Conservation (phyloP, 2,113 vertebrate species). For the Zosterops borbonicus region DNA sequence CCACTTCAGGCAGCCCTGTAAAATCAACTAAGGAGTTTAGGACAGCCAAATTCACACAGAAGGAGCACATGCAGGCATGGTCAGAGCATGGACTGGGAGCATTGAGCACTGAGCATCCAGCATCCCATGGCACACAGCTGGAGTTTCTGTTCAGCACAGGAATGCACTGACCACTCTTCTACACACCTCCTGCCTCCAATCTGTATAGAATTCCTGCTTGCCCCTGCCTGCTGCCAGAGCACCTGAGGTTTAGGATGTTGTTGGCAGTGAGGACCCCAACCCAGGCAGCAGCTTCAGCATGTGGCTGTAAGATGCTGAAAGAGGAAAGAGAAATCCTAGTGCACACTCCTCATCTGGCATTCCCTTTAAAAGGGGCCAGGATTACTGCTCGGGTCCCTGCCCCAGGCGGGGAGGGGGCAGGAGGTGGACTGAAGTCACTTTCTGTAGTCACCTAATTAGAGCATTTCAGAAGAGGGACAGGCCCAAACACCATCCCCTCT, state of each 20-base stretch:
- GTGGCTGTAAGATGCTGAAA: not conserved
- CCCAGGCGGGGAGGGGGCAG: not conserved
- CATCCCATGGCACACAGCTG: not conserved
- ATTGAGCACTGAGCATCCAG: not conserved
- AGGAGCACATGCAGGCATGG: not conserved
- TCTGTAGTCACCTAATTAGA: not conserved
- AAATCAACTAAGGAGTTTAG: not conserved
- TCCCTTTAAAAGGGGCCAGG: not conserved
- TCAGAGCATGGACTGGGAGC: not conserved
- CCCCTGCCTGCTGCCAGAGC: not conserved
- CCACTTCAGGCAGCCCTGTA: not conserved
- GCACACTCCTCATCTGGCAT: not conserved
- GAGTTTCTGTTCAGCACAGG: not conserved
- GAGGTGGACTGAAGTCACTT: not conserved
- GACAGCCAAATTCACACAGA: not conserved
- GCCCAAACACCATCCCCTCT: not conserved
- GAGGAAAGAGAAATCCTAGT: not conserved
- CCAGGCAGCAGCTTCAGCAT: fast-evolving
- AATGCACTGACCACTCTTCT: fast-evolving
- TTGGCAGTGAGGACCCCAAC: not conserved
- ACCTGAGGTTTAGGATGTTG: not conserved
- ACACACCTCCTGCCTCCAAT: fast-evolving
- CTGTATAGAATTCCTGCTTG: not conserved
- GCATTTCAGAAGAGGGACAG: not conserved
- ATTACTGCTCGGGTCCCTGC: not conserved